Evolutionary conservation across 1,140 invertebrate genomes (phyloP).

Genomic region (Brachionus sp.): DNA sequence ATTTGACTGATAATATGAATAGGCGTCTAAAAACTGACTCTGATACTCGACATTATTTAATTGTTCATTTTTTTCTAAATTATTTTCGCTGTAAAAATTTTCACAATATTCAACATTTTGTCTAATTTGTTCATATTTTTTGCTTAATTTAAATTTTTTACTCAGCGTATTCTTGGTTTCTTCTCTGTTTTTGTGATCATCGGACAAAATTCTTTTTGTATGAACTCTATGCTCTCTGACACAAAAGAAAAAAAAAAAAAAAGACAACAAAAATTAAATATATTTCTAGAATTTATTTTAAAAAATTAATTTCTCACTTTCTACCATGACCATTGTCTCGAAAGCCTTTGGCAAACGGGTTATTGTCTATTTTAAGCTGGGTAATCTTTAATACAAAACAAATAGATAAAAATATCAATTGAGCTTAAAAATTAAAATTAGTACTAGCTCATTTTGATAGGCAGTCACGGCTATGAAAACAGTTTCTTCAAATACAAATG

Average conservation of each 20-base stretch:
- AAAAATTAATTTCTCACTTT: slow-evolving; percentile 13
- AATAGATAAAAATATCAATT: neutral
- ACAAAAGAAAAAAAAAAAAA: too few species aligned
- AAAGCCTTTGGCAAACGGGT: slow-evolving; percentile 48
- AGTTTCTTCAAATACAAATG: slow-evolving; percentile 98
- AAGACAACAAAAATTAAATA: neutral
- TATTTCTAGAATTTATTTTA: neutral
- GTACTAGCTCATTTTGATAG: slow-evolving; percentile 59
- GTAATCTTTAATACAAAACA: slow-evolving; percentile 47
- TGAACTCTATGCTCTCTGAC: neutral
- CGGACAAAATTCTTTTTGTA: neutral
- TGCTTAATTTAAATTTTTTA: neutral
- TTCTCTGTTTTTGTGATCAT: neutral
- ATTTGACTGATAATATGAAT: neutral
- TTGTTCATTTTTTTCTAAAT: neutral
- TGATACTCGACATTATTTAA: neutral
- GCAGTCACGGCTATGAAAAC: slow-evolving; percentile 81
- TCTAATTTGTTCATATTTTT: neutral
- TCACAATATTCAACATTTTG: neutral
- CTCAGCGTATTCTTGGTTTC: neutral
- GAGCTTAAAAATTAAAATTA: neutral
- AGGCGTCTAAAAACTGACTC: neutral
- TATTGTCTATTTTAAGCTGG: slow-evolving; percentile 47
- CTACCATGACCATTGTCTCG: slow-evolving; percentile 44
- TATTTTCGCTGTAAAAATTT: neutral